These are phyloP conservation scores for Orthonychiurus folsomi DNA, from an alignment of 2,888 invertebrate genomes.

Conservation along the genomic window DNA sequence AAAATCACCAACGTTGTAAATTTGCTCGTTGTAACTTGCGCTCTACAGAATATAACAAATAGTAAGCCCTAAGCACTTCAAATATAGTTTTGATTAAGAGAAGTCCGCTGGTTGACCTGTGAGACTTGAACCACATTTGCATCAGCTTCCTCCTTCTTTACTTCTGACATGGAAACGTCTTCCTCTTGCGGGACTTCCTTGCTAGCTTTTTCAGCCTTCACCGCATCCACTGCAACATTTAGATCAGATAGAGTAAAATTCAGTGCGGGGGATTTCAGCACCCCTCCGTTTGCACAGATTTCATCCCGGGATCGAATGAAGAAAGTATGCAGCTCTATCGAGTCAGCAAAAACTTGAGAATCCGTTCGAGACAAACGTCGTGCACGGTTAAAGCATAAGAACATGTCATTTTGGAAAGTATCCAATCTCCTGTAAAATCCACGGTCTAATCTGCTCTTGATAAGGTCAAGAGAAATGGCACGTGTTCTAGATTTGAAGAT, in stretches of 20 bases:
- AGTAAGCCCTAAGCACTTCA: too few species aligned
- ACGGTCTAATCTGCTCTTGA: conserved; percentile 83
- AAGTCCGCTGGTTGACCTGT: too few species aligned
- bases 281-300: conserved; percentile 66
- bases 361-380: conserved; percentile 79
- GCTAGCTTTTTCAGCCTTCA: conserved; percentile 64
- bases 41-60: too few species aligned
- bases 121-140: conserved; percentile 24
- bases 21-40: conserved; percentile 64
- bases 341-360: conserved; percentile 92
- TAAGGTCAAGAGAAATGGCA: conserved; percentile 80
- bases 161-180: conserved; percentile 41
- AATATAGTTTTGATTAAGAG: not conserved
- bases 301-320: conserved; percentile 63
- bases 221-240: conserved; percentile 61
- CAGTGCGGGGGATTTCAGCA: conserved; percentile 78
- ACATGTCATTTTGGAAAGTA: conserved; percentile 92
- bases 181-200: conserved; percentile 74
- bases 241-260: conserved; percentile 69
- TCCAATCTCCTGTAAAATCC: conserved; percentile 88
- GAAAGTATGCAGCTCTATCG: conserved; percentile 81
- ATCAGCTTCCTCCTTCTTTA: conserved; percentile 33
- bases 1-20: conserved; percentile 77
- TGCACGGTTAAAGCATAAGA: conserved; percentile 80
- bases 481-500: conserved; percentile 53